A percentile compares a stretch with the other conserved stretches of the same genome.
phyloP scores from a whole-genome alignment of 2,797 vertebrate genomes.

The Streptopelia turtur region DNA sequence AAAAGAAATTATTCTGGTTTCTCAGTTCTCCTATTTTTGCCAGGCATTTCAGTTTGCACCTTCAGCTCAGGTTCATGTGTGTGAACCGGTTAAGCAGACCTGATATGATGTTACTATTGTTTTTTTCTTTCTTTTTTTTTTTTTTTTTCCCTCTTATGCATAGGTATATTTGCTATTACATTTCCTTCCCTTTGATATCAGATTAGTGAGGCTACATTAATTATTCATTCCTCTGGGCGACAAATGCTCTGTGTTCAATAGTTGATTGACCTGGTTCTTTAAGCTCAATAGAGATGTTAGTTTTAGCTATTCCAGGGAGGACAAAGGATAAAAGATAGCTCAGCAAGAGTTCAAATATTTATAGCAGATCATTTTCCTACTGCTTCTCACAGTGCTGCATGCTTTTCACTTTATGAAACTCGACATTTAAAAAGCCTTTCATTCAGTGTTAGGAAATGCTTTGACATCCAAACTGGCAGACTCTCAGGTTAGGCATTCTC shows the following conservation, averaged over 20 bases:
- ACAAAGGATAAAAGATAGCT: conserved; percentile 31
- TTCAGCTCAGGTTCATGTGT: background rate
- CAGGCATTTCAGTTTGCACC: background rate
- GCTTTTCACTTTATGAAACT: background rate
- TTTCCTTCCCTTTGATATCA: conserved; percentile 41
- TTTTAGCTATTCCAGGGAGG: conserved; percentile 27
- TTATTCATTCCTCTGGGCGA: conserved; percentile 39
- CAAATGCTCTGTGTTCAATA: conserved; percentile 26
- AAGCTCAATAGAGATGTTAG: conserved; percentile 39
- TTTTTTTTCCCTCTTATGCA: background rate
- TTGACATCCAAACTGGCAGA: background rate
- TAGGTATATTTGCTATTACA: conserved; percentile 27
- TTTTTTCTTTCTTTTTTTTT: background rate
- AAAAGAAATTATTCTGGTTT: background rate
- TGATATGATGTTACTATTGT: background rate
- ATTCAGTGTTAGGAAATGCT: background rate
- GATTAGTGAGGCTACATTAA: conserved; percentile 48
- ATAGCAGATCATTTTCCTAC: conserved; percentile 9
- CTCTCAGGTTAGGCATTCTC: background rate
- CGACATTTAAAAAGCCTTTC: background rate
- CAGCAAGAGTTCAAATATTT: conserved; percentile 46
- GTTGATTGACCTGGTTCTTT: conserved; percentile 23
- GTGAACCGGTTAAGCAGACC: background rate
- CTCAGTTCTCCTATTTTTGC: background rate
- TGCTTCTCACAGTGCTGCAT: background rate